Conservation (phyloP, 2,888 invertebrate genomes). For the Ophioninae sp. region DNA sequence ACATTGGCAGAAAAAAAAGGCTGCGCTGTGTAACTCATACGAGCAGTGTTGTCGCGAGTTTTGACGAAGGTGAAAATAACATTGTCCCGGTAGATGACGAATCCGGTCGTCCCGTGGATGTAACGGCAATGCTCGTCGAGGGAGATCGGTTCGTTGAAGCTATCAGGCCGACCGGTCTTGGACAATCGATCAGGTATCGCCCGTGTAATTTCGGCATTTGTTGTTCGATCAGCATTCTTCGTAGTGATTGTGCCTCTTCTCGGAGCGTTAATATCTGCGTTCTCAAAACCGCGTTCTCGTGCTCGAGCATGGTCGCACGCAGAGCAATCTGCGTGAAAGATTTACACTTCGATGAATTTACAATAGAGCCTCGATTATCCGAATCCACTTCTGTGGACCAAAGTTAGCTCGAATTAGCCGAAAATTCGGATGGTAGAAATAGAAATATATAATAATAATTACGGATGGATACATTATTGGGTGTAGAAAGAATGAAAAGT, state of each 20-base stretch:
- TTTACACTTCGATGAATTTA: conserved; percentile 28
- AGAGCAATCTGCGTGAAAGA: conserved; percentile 86
- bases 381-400: no score
- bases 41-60: conserved; percentile 43
- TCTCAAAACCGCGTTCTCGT: conserved; percentile 92
- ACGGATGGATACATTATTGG: no score
- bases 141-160: conserved; percentile 23
- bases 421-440: no score
- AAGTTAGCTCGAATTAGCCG: no score
- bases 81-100: conserved; percentile 42
- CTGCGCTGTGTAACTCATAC: conserved; percentile 16
- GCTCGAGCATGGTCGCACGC: conserved; percentile 91
- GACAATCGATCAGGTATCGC: conserved; percentile 53
- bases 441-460: no score
- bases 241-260: conserved; percentile 89
- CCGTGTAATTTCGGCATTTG: conserved; percentile 65
- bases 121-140: conserved; percentile 14
- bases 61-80: conserved; percentile 46
- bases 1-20: background rate
- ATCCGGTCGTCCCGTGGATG: conserved; percentile 37
- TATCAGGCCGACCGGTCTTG: conserved; percentile 14
- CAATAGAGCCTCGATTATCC: background rate
- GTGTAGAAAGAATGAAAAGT: no score
- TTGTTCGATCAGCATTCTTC: conserved; percentile 84
- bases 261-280: conserved; percentile 91